Evolutionary conservation across 2,888 invertebrate species (phyloP).

Genomic region (Auanema sp.): DNA sequence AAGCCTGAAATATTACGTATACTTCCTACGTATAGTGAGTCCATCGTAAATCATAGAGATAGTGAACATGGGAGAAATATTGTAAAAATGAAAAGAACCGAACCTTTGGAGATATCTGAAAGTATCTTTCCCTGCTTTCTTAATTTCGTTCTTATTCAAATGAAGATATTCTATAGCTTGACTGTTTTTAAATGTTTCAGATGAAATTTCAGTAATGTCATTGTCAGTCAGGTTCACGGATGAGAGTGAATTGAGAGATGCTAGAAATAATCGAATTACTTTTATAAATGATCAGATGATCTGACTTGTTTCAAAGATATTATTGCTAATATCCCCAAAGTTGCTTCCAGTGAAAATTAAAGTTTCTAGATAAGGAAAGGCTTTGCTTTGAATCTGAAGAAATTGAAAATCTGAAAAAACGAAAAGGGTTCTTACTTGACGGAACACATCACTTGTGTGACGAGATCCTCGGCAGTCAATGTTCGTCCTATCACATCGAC

Average conservation of each 20-base stretch:
- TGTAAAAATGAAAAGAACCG: not conserved
- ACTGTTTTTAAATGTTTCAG: constrained; percentile 3
- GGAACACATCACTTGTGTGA: not conserved
- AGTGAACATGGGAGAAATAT: not conserved
- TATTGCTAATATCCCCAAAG: not conserved
- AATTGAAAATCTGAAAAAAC: not conserved
- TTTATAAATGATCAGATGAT: not conserved
- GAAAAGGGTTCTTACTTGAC: not conserved
- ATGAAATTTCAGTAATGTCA: constrained; percentile 13
- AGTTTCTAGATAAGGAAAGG: constrained; percentile 1
- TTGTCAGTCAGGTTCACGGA: constrained; percentile 10
- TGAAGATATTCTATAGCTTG: constrained; percentile 12
- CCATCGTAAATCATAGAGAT: not conserved
- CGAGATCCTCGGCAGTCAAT: not conserved
- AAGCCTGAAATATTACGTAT: constrained; percentile 15
- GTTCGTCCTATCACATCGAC: not conserved
- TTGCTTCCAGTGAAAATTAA: not conserved
- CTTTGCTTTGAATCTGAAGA: not conserved
- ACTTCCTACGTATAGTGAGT: too few species aligned
- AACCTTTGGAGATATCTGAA: constrained; percentile 4
- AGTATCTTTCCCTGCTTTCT: constrained; percentile 8
- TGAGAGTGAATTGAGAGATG: not conserved
- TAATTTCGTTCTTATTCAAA: constrained; percentile 8
- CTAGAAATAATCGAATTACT: not conserved
- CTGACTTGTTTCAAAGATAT: not conserved